Conservation (phyloP, 2,797 vertebrate genomes). For the Peromyscus nudipes region DNA sequence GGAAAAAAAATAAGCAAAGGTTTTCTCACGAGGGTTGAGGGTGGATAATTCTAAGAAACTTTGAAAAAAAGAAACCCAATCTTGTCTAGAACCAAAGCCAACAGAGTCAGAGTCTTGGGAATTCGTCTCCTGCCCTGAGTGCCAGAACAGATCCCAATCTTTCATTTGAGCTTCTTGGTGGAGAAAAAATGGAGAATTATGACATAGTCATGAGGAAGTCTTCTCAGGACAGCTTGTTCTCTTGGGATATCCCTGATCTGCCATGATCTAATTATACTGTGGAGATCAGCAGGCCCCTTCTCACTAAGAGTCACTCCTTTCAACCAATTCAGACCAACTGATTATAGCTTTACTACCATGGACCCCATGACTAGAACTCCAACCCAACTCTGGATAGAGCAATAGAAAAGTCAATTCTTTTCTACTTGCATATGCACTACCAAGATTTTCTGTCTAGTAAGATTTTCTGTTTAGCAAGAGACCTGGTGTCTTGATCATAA, state of each 20-base stretch:
- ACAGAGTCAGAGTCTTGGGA: slow-evolving; percentile 1
- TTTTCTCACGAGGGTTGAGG: slow-evolving; percentile 66
- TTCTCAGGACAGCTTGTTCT: slow-evolving; percentile 12
- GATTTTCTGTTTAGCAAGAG: slow-evolving; percentile 11
- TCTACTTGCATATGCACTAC: background rate
- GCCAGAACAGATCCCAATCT: slow-evolving; percentile 48
- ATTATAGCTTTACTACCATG: background rate
- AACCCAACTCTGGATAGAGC: background rate
- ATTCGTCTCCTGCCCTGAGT: slow-evolving; percentile 14
- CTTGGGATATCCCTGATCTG: background rate
- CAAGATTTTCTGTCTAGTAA: slow-evolving; percentile 43
- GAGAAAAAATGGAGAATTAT: background rate
- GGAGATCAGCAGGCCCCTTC: background rate
- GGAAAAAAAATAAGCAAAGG: slow-evolving; percentile 9
- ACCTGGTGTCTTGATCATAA: slow-evolving; percentile 1
- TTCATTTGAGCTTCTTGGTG: background rate
- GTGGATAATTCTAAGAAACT: slow-evolving; percentile 57
- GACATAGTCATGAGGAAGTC: background rate
- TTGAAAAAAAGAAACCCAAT: background rate
- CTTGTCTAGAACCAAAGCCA: background rate
- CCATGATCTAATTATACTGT: background rate
- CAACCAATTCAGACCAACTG: background rate
- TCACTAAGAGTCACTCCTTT: background rate
- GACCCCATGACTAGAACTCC: background rate
- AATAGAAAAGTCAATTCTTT: background rate